A percentile compares a stretch with the other conserved stretches of the same genome.
Evolutionary conservation across 2,113 vertebrate genomes (phyloP).

Genomic region (Microtus ochrogaster): DNA sequence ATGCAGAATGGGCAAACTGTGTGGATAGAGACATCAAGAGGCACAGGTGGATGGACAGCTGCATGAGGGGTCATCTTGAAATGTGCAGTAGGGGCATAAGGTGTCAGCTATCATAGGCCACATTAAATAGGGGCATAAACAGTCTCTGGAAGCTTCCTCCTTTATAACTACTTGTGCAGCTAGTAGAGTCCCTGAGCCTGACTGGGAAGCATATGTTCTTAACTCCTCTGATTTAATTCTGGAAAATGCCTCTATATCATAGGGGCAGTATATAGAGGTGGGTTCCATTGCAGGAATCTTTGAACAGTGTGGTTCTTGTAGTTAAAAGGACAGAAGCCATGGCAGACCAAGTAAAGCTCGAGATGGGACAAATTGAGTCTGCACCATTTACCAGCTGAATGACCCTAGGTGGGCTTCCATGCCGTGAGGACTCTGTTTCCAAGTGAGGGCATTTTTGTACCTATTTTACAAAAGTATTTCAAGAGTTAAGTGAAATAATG

Average conservation of each 20-base stretch:
- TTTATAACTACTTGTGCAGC: not conserved
- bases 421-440: not conserved
- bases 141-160: not conserved
- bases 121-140: not conserved
- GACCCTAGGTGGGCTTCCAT: not conserved
- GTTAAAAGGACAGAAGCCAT: not conserved
- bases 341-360: not conserved
- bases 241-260: not conserved
- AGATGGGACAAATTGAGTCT: not conserved
- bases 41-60: not conserved
- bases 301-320: not conserved
- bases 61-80: not conserved
- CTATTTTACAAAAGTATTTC: not conserved
- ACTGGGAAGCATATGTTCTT: not conserved
- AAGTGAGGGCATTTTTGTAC: not conserved
- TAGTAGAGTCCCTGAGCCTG: not conserved
- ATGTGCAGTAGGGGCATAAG: not conserved
- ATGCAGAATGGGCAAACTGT: not conserved
- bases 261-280: not conserved
- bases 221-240: not conserved
- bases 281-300: not conserved
- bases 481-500: constrained; percentile 5
- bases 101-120: not conserved
- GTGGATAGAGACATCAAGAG: not conserved
- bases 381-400: not conserved